A percentile compares a stretch with the other conserved stretches of the same genome.
Evolutionary conservation across 2,888 invertebrate genomes (phyloP).

Genomic region (Drosophila diplacantha): DNA sequence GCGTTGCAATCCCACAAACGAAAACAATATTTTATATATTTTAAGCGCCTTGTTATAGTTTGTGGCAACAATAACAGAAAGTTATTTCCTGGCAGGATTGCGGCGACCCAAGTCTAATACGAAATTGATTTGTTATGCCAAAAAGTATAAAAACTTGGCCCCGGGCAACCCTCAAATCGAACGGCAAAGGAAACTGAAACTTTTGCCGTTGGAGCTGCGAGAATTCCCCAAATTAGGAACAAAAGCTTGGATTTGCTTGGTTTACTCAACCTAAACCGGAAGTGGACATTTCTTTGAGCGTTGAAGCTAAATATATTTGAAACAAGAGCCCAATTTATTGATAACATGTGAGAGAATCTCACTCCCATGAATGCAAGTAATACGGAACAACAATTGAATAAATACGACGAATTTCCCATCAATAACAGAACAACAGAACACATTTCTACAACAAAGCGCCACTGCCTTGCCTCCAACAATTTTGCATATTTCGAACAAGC

Average conservation of each 20-base stretch:
- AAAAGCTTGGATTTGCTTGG: slow-evolving; percentile 31
- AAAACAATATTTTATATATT: slow-evolving; percentile 43
- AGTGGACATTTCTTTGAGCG: slow-evolving; percentile 22
- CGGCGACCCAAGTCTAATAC: slow-evolving; percentile 36
- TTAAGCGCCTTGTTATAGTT: slow-evolving; percentile 61
- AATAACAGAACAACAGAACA: slow-evolving; percentile 4
- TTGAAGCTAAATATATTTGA: background rate
- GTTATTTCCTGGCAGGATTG: slow-evolving; percentile 44
- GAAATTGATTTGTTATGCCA: slow-evolving; percentile 62
- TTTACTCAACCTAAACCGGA: slow-evolving; percentile 17
- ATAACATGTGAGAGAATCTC: background rate
- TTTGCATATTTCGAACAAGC: slow-evolving; percentile 22
- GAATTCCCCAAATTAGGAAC: slow-evolving; percentile 38
- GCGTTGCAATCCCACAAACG: slow-evolving; percentile 44
- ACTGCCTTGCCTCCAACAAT: background rate
- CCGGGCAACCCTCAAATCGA: slow-evolving; percentile 27
- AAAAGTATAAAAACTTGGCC: slow-evolving; percentile 30
- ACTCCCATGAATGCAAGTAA: background rate
- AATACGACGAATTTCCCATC: background rate
- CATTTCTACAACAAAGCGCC: slow-evolving; percentile 1
- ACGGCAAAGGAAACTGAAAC: slow-evolving; percentile 23
- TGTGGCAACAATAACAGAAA: slow-evolving; percentile 47
- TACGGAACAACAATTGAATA: background rate
- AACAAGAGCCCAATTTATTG: slow-evolving; percentile 9
- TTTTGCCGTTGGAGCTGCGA: slow-evolving; percentile 19